Percentiles rank a stretch among this genome's conserved stretches.
Evolutionary conservation across 1,140 invertebrate genomes (phyloP).

Genomic region (Lucilia sericata): DNA sequence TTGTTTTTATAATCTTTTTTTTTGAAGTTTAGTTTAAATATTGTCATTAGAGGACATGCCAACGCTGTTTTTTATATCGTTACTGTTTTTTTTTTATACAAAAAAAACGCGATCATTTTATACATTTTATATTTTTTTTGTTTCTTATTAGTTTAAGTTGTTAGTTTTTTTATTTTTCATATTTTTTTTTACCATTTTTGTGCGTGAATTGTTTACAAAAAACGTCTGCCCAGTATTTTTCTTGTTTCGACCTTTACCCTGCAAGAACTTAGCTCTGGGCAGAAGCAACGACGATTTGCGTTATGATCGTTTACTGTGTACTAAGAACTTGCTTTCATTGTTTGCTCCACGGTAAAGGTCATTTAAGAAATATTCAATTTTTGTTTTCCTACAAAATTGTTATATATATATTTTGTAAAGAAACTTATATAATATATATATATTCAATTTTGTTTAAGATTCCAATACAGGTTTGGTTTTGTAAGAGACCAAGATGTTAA

Average conservation of each 20-base stretch:
- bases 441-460: not conserved
- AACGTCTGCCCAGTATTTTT: slow-evolving; percentile 67
- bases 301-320: not conserved
- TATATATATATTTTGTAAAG: not conserved
- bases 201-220: slow-evolving; percentile 69
- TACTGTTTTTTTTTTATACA: slow-evolving; percentile 30
- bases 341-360: not conserved
- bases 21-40: not conserved
- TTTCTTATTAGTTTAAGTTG: slow-evolving; percentile 17
- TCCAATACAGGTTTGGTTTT: not conserved
- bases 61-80: slow-evolving; percentile 9
- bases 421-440: not conserved
- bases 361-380: not conserved
- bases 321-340: slow-evolving; percentile 62
- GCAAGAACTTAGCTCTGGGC: slow-evolving; percentile 67
- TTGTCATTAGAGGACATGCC: slow-evolving; percentile 10
- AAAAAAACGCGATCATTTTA: slow-evolving; percentile 41
- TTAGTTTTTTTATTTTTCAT: slow-evolving; percentile 28
- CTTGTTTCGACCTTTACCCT: slow-evolving; percentile 57
- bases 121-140: slow-evolving; percentile 22
- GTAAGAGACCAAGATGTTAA: not conserved
- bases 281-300: slow-evolving; percentile 64
- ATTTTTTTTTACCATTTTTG: slow-evolving; percentile 65
- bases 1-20: slow-evolving; percentile 28
- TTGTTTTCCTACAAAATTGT: not conserved